Percentiles rank a stretch among this genome's conserved stretches.
Evolutionary conservation across 2,113 vertebrate genomes (phyloP).

Genomic region (Tragelaphus imberbis): DNA sequence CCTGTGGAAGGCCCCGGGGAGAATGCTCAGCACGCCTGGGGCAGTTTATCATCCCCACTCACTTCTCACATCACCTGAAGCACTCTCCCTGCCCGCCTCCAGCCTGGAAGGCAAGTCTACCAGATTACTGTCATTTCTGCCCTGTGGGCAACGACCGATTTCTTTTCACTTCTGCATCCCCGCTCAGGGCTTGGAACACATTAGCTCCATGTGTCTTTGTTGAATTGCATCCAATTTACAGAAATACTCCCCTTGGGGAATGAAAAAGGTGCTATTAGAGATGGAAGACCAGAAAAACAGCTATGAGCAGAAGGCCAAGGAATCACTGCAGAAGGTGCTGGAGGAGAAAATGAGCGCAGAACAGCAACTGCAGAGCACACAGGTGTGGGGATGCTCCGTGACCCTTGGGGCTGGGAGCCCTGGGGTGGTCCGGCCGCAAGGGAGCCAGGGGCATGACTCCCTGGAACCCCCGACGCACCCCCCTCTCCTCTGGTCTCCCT

Average conservation of each 20-base stretch:
- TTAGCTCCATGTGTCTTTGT: not conserved
- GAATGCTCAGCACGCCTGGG: not conserved
- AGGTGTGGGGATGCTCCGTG: slow-evolving; percentile 77
- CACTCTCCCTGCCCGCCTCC: not conserved
- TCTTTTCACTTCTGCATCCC: not conserved
- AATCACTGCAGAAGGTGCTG: slow-evolving; percentile 87
- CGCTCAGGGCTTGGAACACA: not conserved
- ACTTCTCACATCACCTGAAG: not conserved
- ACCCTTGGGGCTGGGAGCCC: not conserved
- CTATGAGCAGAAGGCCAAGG: slow-evolving; percentile 89
- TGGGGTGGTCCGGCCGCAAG: not conserved
- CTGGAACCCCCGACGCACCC: too few species aligned
- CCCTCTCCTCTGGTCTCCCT: not conserved
- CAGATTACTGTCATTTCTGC: not conserved
- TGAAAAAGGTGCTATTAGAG: slow-evolving; percentile 87
- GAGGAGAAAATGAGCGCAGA: slow-evolving; percentile 87
- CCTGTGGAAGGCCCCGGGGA: not conserved
- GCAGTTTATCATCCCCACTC: not conserved
- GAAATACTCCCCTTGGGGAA: slow-evolving; percentile 82
- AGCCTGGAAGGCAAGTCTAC: not conserved
- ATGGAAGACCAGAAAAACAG: slow-evolving; percentile 92
- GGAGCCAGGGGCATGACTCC: not conserved
- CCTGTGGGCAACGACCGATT: not conserved
- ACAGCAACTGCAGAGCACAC: slow-evolving; percentile 82
- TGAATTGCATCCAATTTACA: slow-evolving; percentile 58